Conservation (phyloP, 2,113 vertebrate species). For the Nycticorax nycticorax region DNA sequence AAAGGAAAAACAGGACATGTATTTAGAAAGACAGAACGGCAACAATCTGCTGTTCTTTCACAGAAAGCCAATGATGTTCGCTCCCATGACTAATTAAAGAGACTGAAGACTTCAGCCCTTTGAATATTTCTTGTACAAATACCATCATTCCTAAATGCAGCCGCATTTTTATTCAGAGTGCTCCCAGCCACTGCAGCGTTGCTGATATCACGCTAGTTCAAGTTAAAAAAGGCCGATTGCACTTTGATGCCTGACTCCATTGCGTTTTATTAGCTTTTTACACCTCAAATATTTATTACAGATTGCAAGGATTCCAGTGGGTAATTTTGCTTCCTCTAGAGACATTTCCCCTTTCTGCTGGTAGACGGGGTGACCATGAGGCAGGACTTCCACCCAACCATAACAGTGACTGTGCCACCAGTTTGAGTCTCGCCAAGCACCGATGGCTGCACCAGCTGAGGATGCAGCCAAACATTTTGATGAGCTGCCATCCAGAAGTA, state of each 20-base stretch:
- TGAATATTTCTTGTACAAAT: constrained; percentile 18
- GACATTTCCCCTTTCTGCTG: background rate
- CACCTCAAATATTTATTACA: background rate
- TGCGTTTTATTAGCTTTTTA: background rate
- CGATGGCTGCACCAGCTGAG: background rate
- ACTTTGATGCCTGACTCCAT: background rate
- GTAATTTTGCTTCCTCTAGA: background rate
- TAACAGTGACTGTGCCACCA: background rate
- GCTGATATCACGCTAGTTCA: background rate
- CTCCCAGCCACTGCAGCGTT: background rate
- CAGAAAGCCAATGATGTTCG: background rate
- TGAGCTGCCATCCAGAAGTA: background rate
- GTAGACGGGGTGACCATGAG: background rate
- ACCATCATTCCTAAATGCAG: background rate
- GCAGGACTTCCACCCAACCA: background rate
- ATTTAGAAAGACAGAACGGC: constrained; percentile 9
- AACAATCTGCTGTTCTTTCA: constrained; percentile 36
- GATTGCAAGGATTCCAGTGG: background rate
- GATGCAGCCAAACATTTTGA: background rate
- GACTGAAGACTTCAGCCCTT: constrained; percentile 14
- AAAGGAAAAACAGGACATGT: constrained; percentile 6
- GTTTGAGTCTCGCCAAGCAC: background rate
- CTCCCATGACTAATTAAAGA: constrained; percentile 36
- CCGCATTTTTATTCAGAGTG: background rate
- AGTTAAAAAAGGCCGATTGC: background rate